Evolutionary conservation across 1,140 invertebrate genomes (phyloP), one percentile per base, ranked within the genome.

Genomic region (Dinoponera quadriceps): DNA sequence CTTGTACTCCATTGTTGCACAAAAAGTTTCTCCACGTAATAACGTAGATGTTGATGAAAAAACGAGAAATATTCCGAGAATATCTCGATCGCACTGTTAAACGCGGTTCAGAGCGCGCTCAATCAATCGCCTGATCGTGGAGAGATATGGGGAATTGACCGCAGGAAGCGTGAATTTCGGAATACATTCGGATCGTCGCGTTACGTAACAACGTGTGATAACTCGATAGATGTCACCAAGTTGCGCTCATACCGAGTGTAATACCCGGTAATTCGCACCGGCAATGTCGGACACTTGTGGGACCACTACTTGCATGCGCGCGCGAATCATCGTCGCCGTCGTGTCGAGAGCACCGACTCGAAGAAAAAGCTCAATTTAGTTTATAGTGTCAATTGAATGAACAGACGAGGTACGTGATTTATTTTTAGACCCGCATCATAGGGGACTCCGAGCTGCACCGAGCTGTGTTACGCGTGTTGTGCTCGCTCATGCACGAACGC

Each of bases 361-460:
- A 73, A 82, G 69, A 82, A 82, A 82, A 82, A 73, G 22, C 69
- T 73, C 69, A 82, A 73, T 82, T 82, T 74, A 82, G 78, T 73
- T 62, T 83, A 73, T 77, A 75, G 71, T 83, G 69, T 77, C 81
- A 83, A 75, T 83, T 75, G 81, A 83, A 75, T 74, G 71, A 83
- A 63, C 81, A 83, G 81, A 83, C 81, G 49, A 49, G 69, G 20
- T 77, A 73, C 71, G 49, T 83, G 81, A 83, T 83, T 83, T 83
- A 83, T 83, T 83, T 83, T 83, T 83, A 83, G 81, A 74, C 27
- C 71, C 48, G 81, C 72, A 75, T 83, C 72, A 83, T 38, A 55
- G 72, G 81, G 72, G 72, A 66, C 69, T 60, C 78, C 78, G n/a
- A n/a, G 27, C 20, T 73, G 78, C 78, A 82, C 73, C 55, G 62